Percentiles rank a stretch among this genome's conserved stretches.
Evolutionary conservation across 2,797 vertebrate species (phyloP).

Genomic region (Zalophus californianus): DNA sequence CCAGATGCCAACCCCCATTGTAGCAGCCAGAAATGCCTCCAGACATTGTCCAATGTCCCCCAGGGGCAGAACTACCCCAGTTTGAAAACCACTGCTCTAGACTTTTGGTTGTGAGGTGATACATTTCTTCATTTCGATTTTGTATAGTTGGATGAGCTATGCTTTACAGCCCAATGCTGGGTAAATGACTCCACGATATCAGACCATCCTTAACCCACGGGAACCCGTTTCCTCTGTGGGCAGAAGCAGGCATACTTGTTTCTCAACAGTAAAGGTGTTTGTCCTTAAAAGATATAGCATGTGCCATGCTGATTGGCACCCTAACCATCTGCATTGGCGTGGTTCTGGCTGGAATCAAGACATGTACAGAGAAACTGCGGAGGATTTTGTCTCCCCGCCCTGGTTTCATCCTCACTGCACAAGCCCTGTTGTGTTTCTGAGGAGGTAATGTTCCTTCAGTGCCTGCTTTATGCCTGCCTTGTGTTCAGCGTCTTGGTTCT

Average conservation of each 20-base stretch:
- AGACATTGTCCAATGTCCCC: neutral
- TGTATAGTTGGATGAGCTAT: accelerated
- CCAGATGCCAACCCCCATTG: neutral
- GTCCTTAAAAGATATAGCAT: neutral
- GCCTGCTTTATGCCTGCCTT: accelerated
- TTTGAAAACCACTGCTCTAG: neutral
- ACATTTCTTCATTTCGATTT: neutral
- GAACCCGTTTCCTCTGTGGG: no score
- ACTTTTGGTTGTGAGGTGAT: neutral
- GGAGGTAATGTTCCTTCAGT: neutral
- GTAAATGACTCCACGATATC: neutral
- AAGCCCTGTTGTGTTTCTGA: accelerated
- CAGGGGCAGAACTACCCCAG: neutral
- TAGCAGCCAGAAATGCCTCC: neutral
- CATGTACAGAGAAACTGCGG: neutral
- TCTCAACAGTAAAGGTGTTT: neutral
- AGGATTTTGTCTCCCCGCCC: neutral
- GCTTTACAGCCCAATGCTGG: neutral
- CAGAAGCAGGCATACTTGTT: no score
- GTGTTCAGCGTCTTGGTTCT: neutral
- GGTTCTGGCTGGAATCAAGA: neutral
- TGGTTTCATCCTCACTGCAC: neutral
- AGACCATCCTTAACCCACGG: accelerated
- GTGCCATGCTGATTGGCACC: neutral
- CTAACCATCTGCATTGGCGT: neutral